These are phyloP conservation scores for Microtus californicus DNA, from an alignment of 2,797 vertebrate species.

Conservation along the genomic window DNA sequence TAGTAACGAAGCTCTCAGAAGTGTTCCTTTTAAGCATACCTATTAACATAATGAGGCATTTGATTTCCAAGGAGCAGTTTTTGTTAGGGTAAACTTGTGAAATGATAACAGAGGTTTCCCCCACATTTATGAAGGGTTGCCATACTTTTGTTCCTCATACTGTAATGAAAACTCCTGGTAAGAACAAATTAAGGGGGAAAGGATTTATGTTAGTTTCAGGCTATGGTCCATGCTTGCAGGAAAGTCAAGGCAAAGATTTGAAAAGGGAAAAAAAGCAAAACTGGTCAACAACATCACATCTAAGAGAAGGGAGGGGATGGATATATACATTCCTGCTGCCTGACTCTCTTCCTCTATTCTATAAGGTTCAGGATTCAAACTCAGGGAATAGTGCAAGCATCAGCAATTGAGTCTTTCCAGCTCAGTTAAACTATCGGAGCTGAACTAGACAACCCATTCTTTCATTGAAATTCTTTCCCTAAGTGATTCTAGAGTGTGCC, in stretches of 20 bases:
- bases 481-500: neutral
- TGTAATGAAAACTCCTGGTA: neutral
- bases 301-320: neutral
- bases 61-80: neutral
- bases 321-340: neutral
- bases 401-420: too few relatives aligned
- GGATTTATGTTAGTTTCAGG: neutral
- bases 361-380: neutral
- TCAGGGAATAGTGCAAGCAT: neutral
- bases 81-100: constrained; percentile 22
- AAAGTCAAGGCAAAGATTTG: neutral
- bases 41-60: neutral
- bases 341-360: neutral
- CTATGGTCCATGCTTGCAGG: too few relatives aligned
- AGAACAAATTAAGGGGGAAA: neutral
- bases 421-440: neutral
- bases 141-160: neutral
- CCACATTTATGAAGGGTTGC: neutral
- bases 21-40: neutral
- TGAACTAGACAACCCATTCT: neutral
- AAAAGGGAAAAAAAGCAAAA: too few relatives aligned
- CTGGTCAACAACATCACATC: neutral
- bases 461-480: neutral
- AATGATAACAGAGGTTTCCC: neutral
- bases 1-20: constrained; percentile 49